A percentile compares a stretch with the other conserved stretches of the same genome.
phyloP scores from a whole-genome alignment of 2,888 invertebrate genomes.

The Acleris literana region DNA sequence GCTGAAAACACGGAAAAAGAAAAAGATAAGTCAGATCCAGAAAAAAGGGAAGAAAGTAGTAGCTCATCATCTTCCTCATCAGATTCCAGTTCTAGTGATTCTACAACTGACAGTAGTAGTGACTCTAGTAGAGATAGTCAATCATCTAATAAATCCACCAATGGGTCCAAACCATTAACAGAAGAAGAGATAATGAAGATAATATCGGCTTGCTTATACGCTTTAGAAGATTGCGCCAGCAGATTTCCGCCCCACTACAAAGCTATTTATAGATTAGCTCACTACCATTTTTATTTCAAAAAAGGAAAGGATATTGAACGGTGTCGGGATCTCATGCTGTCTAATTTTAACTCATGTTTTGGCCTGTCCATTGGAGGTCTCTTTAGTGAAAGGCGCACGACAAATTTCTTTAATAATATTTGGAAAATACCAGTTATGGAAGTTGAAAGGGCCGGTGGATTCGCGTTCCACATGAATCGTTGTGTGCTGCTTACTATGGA shows the following conservation, averaged over 20 bases:
- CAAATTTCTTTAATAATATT: constrained; percentile 96
- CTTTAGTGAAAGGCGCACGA: constrained; percentile 92
- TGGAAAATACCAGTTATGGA: constrained; percentile 96
- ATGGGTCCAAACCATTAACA: constrained; percentile 66
- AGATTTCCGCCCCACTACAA: constrained; percentile 97
- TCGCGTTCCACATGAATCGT: constrained; percentile 95
- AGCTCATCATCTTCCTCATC: constrained; percentile 72
- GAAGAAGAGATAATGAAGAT: constrained; percentile 84
- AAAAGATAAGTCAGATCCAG: constrained; percentile 37
- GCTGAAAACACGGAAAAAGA: constrained; percentile 51
- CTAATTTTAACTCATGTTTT: constrained; percentile 86
- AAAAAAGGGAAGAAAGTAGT: constrained; percentile 64
- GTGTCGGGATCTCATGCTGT: constrained; percentile 88
- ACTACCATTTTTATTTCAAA: constrained; percentile 91
- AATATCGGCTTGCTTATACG: constrained; percentile 87
- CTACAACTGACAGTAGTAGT: constrained; percentile 78
- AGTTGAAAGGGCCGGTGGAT: constrained; percentile 95
- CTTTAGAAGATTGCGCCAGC: constrained; percentile 92
- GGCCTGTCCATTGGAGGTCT: constrained; percentile 90
- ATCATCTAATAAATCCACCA: constrained; percentile 69
- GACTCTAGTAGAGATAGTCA: constrained; percentile 82
- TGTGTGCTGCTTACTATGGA: constrained; percentile 92
- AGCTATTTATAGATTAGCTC: constrained; percentile 93
- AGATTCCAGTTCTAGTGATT: constrained; percentile 83
- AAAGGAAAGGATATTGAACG: constrained; percentile 86